Base-by-base conservation (phyloP, 2,797 vertebrate species). In the Astyanax mexicanus region DNA sequence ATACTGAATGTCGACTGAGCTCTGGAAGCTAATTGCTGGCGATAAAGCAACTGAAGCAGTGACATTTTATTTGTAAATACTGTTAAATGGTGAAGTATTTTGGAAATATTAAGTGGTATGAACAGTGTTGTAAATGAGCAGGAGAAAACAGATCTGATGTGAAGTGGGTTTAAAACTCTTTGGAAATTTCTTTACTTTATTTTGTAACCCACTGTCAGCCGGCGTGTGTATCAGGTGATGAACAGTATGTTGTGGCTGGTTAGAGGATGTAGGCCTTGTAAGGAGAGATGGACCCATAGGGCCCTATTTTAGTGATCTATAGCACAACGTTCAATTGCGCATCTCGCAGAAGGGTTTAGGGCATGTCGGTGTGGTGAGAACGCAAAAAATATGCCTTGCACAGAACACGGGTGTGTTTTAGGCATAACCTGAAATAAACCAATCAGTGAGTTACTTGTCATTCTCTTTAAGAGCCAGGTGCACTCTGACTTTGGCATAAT, bases 1-100 rank as follows among this genome's bases (percentile, higher is more conserved):
- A n/a, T 38, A 13, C 10, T 19, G 13, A 40, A 71, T 27, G 42
- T 9, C 19, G 5, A 15, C 51, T 51, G 5, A 25, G 60, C n/a
- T 0, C 55, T 47, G 70, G 45, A 45, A 15, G 47, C 55, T 60
- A 55, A 74, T 80, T 80, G 78, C 74, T 51, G 78, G 81, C 74
- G 37, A 78, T 79, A 40, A 32, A 38, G 67, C 19, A 19, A 55
- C n/a, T 42, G 2, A 49, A 54, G 60, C 40, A 38, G 35, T 38
- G n/a, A 74, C 7, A 21, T 15, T 35, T 23, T 49, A 62, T 77
- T 40, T 71, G 47, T 72, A 44, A 61, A 75, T 40, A 61, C 38
- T 75, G 17, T 47, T 69, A 11, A 32, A 67, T 25, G 40, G 51
- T 12, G 51, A 52, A 54, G 23, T 12, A 54, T 13, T 19, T n/a